Evolutionary conservation across 2,888 invertebrate genomes (phyloP), one percentile per base, ranked within the genome.

Genomic region (Conchocele bisecta): DNA sequence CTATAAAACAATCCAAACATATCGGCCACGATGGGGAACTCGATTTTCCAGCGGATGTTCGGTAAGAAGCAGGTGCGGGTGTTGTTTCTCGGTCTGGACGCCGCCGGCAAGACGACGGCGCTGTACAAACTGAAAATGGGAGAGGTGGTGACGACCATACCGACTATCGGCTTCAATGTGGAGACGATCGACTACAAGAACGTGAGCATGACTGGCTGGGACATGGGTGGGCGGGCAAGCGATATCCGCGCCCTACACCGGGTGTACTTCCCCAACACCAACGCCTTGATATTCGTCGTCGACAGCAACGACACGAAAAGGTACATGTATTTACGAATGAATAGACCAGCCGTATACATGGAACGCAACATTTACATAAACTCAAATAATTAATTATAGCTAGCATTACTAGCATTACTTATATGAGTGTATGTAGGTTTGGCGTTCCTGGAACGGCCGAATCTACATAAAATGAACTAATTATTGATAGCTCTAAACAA

Each of bases 81-180:
- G 24, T 17, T 77, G 13, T 24, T 77, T 29, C 26, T 66, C 6
- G 83, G 83, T 35, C 73, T 81, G 17, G 81, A 83, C 64, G 81
- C 78, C n/a, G 78, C 79, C 3, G 83, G 83, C 0, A 83, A 82
- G 61, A 81, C 83, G 13, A 79, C 82, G 9, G 48, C 77, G 0
- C 37, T 83, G 9, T 82, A 83, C 44, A 44, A 31, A 22, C 28
- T 79, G 33, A 76, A 75, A 69, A 68, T 81, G 0, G 80, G 74
- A 6, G 77, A 82, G 48, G 75, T 82, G 29, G 78, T 79, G 0
- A 78, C 80, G 1, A 80, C 83, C 3, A 82, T 83, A 33, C 82
- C 83, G 11, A 83, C 82, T 13, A 81, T 82, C 31, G 81, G 81
- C 20, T 82, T 82, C 48, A 83, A 82, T 51, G 65, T 82, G 0